phyloP scores from a whole-genome alignment of 2,113 vertebrate species.

The Serinus canaria region DNA sequence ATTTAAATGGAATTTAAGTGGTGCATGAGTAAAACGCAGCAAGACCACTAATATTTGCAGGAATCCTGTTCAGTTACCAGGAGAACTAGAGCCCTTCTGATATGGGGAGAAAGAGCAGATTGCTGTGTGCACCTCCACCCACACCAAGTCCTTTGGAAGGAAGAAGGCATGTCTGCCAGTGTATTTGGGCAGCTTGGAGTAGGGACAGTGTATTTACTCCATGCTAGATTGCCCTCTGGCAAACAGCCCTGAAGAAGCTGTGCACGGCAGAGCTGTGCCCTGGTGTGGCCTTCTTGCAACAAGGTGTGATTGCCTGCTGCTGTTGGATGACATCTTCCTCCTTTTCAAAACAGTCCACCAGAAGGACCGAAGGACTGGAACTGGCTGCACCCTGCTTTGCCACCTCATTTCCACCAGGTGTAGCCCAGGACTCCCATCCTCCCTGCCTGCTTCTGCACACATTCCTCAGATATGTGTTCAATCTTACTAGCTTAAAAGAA shows the following conservation, averaged over 20 bases:
- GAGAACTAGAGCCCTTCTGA: neutral
- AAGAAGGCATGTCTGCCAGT: neutral
- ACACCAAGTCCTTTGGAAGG: neutral
- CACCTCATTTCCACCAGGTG: neutral
- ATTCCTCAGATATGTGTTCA: neutral
- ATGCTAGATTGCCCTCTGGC: neutral
- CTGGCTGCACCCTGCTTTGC: neutral
- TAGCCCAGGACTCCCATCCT: neutral
- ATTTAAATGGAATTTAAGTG: neutral
- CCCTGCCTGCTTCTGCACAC: neutral
- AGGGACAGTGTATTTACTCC: neutral
- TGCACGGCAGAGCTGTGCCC: neutral
- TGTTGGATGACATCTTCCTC: neutral
- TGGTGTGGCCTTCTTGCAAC: neutral
- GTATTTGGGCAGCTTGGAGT: neutral
- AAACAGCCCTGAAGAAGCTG: neutral
- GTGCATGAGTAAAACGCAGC: neutral
- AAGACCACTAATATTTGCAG: neutral
- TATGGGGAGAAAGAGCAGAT: neutral
- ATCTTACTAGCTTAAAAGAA: neutral
- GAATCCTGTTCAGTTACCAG: neutral
- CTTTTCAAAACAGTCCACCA: neutral
- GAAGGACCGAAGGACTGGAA: neutral
- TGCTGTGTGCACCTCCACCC: neutral
- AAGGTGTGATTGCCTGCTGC: rapidly evolving